Conservation (phyloP, 2,113 vertebrate genomes). For the Hystrix brachyura region DNA sequence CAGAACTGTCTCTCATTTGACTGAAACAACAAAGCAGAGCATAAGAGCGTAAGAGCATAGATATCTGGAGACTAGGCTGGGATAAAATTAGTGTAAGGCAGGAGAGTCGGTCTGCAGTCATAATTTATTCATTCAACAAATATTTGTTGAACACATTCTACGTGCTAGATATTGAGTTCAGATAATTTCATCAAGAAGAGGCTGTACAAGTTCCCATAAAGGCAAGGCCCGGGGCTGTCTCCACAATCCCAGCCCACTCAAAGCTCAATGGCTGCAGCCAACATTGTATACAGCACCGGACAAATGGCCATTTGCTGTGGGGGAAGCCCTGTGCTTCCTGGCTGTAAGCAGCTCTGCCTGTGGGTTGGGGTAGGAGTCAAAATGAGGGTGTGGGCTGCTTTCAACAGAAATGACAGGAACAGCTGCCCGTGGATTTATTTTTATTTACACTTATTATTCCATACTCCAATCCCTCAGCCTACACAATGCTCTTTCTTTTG, state of each 20-base stretch:
- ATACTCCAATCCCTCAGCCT: slow-evolving; percentile 80
- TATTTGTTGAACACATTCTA: slow-evolving; percentile 69
- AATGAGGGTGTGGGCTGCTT: slow-evolving; percentile 60
- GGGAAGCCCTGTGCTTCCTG: slow-evolving; percentile 21
- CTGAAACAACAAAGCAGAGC: slow-evolving; percentile 50
- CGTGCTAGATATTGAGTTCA: slow-evolving; percentile 54
- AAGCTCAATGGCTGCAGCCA: slow-evolving; percentile 41
- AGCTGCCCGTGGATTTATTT: slow-evolving; percentile 82
- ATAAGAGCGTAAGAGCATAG: not conserved
- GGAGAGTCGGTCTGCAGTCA: slow-evolving; percentile 77
- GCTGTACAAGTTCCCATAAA: not conserved
- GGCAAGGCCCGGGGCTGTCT: not conserved
- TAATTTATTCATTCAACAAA: slow-evolving; percentile 74
- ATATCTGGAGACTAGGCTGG: slow-evolving; percentile 72
- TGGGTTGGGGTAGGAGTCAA: not conserved
- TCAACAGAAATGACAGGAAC: slow-evolving; percentile 83
- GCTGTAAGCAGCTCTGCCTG: slow-evolving; percentile 1
- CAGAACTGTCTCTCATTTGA: slow-evolving; percentile 59
- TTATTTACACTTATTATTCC: slow-evolving; percentile 87
- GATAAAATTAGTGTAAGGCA: slow-evolving; percentile 81
- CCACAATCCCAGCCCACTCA: slow-evolving; percentile 23
- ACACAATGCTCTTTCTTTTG: slow-evolving; percentile 79
- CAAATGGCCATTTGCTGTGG: not conserved
- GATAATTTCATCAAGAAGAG: slow-evolving; percentile 65
- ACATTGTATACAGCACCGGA: not conserved